Conservation (phyloP, 2,888 invertebrate genomes). For the Agriopis marginaria region DNA sequence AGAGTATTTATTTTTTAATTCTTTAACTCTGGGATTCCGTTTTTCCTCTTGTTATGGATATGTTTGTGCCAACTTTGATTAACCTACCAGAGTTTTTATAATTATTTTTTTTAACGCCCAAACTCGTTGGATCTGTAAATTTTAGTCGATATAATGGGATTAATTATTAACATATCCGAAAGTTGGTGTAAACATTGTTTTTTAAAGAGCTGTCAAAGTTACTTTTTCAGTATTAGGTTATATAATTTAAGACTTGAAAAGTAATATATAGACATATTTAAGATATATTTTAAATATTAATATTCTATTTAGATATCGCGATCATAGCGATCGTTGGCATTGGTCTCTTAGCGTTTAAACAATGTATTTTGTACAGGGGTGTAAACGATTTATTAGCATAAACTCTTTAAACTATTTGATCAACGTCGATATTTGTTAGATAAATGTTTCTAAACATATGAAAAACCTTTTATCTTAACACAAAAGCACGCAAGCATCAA, state of each 20-base stretch:
- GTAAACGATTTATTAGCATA: constrained; percentile 39
- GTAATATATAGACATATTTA: constrained; percentile 68
- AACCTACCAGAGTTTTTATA: constrained; percentile 12
- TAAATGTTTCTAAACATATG: background rate
- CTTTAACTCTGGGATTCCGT: constrained; percentile 66
- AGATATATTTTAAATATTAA: constrained; percentile 53
- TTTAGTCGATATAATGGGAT: constrained; percentile 25
- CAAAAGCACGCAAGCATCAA: no score
- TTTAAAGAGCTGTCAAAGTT: constrained; percentile 61
- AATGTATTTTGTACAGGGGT: constrained; percentile 69
- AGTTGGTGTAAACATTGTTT: constrained; percentile 71
- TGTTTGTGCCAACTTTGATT: constrained; percentile 78
- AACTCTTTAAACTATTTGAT: constrained; percentile 5
- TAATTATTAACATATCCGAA: constrained; percentile 65
- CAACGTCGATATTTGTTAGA: constrained; percentile 10
- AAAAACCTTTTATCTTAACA: background rate
- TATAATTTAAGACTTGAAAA: constrained; percentile 76
- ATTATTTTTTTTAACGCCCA: background rate
- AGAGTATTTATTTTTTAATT: constrained; percentile 64
- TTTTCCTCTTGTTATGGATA: constrained; percentile 57
- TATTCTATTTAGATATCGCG: constrained; percentile 56
- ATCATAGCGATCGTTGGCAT: constrained; percentile 54
- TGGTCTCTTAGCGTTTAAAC: constrained; percentile 67
- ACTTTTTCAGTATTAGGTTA: constrained; percentile 82
- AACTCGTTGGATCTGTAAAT: constrained; percentile 36